These are phyloP conservation scores for Ptychadena robeensis DNA, from an alignment of 2,797 vertebrate genomes.

Conservation along the genomic window DNA sequence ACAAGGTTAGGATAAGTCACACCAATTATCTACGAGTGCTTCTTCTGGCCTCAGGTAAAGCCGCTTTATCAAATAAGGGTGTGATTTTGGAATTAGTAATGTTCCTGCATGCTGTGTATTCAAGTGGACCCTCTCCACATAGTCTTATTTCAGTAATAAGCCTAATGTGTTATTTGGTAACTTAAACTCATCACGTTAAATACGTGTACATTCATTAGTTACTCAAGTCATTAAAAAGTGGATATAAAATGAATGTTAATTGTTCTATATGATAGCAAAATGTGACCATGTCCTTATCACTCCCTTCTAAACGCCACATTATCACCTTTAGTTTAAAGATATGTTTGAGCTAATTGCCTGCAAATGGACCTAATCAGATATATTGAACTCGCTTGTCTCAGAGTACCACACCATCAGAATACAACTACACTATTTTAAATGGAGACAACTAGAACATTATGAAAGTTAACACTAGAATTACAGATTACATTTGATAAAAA, in stretches of 20 bases:
- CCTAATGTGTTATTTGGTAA: constrained; percentile 15
- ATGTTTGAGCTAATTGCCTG: constrained; percentile 37
- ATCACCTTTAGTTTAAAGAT: constrained; percentile 31
- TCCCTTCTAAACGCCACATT: constrained; percentile 50
- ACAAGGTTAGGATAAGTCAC: constrained; percentile 72
- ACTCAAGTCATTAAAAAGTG: constrained; percentile 20
- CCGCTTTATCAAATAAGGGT: constrained; percentile 62
- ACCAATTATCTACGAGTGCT: constrained; percentile 77
- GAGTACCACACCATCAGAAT: background rate
- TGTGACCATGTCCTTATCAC: constrained; percentile 25
- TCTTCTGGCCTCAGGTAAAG: constrained; percentile 66
- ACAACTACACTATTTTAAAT: background rate
- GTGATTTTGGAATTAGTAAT: constrained; percentile 67
- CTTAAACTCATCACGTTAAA: constrained; percentile 35
- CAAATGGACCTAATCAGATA: constrained; percentile 41
- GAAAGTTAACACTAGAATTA: background rate
- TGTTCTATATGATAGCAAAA: constrained; percentile 21
- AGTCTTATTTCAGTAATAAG: background rate
- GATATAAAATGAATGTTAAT: constrained; percentile 30
- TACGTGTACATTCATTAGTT: constrained; percentile 11
- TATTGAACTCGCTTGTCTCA: background rate
- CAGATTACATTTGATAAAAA: too few species aligned
- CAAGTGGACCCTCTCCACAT: constrained; percentile 25
- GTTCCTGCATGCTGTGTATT: constrained; percentile 60
- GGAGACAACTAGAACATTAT: background rate